Evolutionary conservation across 2,113 vertebrate genomes (phyloP), one percentile per base, ranked within the genome.

Genomic region (Accipiter virgatus): DNA sequence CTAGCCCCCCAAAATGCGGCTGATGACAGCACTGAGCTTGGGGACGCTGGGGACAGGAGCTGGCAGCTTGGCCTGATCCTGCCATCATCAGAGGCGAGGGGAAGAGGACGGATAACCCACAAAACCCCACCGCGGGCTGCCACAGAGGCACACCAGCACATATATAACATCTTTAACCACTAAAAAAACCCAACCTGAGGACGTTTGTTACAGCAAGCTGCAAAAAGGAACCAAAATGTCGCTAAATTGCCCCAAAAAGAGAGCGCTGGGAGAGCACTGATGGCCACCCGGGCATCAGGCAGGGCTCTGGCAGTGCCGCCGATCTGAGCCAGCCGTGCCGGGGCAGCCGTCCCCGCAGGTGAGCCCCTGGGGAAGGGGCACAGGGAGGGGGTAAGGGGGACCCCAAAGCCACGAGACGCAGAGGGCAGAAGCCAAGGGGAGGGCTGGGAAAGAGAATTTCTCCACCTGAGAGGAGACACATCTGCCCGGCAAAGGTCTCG

Each of bases 1-100:
- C 47, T 89, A 0, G 0, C 6, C 8, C 13, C 45, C 4, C 50
- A 74, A 47, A 53, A 58, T 0, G 0, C 15, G 42, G 36, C 31
- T 0, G 26, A 2, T 62, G 55, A 10, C 62, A 63, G 25, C 6
- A 6, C 81, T 77, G 81, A 88, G 75, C 66, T 47, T 52, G 62
- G 62, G 50, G 55, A 86, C 65, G 34, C 21, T 0, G 10, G 7
- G 52, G 45, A 83, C 7, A 31, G 40, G 45, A 80, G 67, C 56
- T 74, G 71, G 74, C 9, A 22, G 79, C 83, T 81, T 12, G 2
- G 7, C 48, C 47, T 65, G 40, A 52, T 66, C 50, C 65, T 86
- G 66, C 53, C 36, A 21, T 38, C 40, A 61, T 50, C 65, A 70
- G 65, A 81, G 14, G 22, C 1, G 3, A 75, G 34, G 34, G 40